phyloP scores from a whole-genome alignment of 1,140 invertebrate species.

The Tetramorium parvispinum region DNA sequence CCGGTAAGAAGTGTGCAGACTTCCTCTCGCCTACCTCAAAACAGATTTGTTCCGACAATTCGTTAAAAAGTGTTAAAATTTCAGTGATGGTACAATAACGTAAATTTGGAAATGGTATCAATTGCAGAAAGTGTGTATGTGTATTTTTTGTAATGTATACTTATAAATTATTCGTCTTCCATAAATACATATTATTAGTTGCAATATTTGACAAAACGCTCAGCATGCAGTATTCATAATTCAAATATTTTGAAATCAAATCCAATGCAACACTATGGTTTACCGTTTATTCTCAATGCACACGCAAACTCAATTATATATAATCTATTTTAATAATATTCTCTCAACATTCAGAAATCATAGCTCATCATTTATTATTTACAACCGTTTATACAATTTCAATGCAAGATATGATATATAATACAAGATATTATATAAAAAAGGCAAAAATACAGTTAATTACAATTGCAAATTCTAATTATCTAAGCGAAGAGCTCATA shows the following conservation, averaged over 20 bases:
- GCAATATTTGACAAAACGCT: constrained; percentile 6
- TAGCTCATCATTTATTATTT: constrained; percentile 14
- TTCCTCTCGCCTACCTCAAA: not conserved
- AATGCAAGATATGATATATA: not conserved
- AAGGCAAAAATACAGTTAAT: not conserved
- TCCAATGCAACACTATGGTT: constrained; percentile 16
- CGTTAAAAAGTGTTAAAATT: not conserved
- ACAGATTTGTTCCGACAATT: not conserved
- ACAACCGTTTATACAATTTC: not conserved
- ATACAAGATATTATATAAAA: not conserved
- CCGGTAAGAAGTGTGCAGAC: not conserved
- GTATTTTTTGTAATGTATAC: not conserved
- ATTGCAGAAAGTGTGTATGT: not conserved
- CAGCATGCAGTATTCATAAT: not conserved
- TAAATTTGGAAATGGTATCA: not conserved
- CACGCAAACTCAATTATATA: constrained; percentile 2
- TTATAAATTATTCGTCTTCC: not conserved
- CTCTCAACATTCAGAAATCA: not conserved
- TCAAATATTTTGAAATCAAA: constrained; percentile 32
- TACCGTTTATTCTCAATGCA: constrained; percentile 10
- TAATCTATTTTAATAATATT: constrained; percentile 29
- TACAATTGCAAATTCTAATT: not conserved
- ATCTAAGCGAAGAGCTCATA: not conserved
- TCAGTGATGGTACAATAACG: not conserved
- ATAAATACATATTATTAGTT: not conserved